Percentiles rank a stretch among this genome's conserved stretches.
phyloP scores from a whole-genome alignment of 2,113 vertebrate genomes.

The Vulpes lagopus region DNA sequence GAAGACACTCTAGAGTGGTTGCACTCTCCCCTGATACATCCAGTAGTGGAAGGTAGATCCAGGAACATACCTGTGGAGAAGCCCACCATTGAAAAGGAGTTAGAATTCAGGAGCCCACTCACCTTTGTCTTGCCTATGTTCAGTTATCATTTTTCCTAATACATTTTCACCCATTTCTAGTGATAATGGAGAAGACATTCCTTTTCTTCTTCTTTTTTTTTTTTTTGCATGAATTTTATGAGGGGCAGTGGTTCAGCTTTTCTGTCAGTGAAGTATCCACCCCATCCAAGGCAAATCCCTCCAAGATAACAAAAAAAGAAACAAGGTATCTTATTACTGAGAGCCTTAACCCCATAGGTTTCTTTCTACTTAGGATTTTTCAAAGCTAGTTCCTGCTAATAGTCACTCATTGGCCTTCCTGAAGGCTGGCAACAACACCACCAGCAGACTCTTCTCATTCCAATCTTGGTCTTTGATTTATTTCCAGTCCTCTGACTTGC shows the following conservation, averaged over 20 bases:
- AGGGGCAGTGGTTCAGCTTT: neutral
- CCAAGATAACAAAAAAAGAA: neutral
- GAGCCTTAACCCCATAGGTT: neutral
- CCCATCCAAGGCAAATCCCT: neutral
- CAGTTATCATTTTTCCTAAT: neutral
- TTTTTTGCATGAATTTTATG: neutral
- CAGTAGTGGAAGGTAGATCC: neutral
- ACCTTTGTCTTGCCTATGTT: neutral
- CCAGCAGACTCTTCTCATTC: neutral
- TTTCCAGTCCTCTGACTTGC: neutral
- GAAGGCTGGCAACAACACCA: neutral
- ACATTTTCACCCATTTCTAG: neutral
- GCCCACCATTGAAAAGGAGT: neutral
- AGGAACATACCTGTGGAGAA: neutral
- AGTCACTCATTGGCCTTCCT: neutral
- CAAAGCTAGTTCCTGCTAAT: neutral
- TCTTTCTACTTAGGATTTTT: neutral
- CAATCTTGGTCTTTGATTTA: neutral
- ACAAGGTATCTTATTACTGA: neutral
- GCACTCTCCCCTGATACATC: neutral
- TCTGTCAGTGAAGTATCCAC: neutral
- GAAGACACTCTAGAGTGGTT: neutral
- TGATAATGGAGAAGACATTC: neutral
- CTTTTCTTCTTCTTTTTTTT: neutral
- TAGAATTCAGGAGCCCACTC: neutral